Evolutionary conservation across 2,888 invertebrate genomes (phyloP).

Genomic region (Hydroisotoma schaefferi): DNA sequence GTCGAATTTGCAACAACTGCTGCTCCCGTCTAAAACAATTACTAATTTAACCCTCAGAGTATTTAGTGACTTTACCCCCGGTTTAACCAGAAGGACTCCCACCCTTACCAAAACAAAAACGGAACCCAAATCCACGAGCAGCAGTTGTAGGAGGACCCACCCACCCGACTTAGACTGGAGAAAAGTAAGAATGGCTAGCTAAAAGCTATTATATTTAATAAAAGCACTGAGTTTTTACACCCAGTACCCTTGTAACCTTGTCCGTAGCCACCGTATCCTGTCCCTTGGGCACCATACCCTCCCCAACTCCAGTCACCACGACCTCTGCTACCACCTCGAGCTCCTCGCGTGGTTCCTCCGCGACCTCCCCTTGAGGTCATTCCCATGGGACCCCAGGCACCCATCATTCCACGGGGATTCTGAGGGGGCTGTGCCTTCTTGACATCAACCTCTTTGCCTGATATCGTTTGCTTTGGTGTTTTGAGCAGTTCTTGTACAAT

Average conservation of each 20-base stretch:
- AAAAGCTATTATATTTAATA: no score
- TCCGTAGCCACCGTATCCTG: slow-evolving; percentile 41
- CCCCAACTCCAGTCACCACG: slow-evolving; percentile 46
- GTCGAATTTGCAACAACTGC: no score
- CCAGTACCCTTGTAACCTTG: slow-evolving; percentile 43
- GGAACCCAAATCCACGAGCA: no score
- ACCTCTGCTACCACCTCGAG: slow-evolving; percentile 46
- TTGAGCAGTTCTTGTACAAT: slow-evolving; percentile 87
- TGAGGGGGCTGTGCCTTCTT: slow-evolving; percentile 49
- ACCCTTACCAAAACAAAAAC: no score
- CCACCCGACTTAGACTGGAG: no score
- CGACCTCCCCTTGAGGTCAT: slow-evolving; percentile 34
- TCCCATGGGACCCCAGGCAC: slow-evolving; percentile 45
- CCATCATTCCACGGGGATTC: slow-evolving; percentile 47
- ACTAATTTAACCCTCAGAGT: no score
- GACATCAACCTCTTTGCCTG: slow-evolving; percentile 70
- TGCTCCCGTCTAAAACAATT: no score
- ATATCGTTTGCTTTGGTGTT: slow-evolving; percentile 87
- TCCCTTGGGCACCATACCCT: slow-evolving; percentile 39
- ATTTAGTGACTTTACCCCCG: no score
- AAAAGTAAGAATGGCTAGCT: no score
- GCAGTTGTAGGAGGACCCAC: no score
- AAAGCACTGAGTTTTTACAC: slow-evolving; percentile 3
- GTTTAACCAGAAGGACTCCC: no score
- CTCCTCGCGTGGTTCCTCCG: slow-evolving; percentile 41